phyloP scores from a whole-genome alignment of 2,113 vertebrate genomes.

The Nannospalax galili region DNA sequence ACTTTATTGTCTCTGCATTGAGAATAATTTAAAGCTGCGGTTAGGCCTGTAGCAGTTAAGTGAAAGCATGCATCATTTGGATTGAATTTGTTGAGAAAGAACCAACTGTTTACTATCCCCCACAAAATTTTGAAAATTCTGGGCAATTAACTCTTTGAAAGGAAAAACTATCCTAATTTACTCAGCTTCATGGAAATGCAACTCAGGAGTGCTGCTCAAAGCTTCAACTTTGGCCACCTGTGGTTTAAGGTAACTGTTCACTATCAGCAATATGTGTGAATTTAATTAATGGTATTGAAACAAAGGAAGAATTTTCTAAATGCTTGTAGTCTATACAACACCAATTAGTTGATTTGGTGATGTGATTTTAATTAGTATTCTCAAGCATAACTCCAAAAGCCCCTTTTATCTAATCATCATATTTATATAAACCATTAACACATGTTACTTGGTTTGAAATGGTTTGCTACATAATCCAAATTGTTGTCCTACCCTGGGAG shows the following conservation, averaged over 20 bases:
- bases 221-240: conserved; percentile 69
- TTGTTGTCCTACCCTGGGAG: conserved; percentile 69
- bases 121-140: conserved; percentile 68
- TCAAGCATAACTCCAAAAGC: conserved; percentile 77
- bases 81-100: conserved; percentile 68
- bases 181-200: rapidly evolving
- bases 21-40: conserved; percentile 85
- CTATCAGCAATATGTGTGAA: conserved; percentile 82
- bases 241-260: conserved; percentile 78
- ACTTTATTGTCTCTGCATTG: conserved; percentile 84
- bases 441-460: conserved; percentile 81
- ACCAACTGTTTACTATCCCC: conserved; percentile 72
- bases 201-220: conserved; percentile 16
- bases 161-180: conserved; percentile 62
- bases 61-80: conserved; percentile 84
- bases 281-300: conserved; percentile 85
- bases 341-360: conserved; percentile 86
- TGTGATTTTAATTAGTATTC: conserved; percentile 88
- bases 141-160: conserved; percentile 67
- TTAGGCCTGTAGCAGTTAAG: conserved; percentile 82
- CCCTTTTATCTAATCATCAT: conserved; percentile 86
- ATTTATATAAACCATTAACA: conserved; percentile 85
- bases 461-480: conserved; percentile 78
- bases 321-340: conserved; percentile 81
- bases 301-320: conserved; percentile 82